A percentile compares a stretch with the other conserved stretches of the same genome.
phyloP scores from a whole-genome alignment of 2,113 vertebrate species.

The Bubo scandiacus region DNA sequence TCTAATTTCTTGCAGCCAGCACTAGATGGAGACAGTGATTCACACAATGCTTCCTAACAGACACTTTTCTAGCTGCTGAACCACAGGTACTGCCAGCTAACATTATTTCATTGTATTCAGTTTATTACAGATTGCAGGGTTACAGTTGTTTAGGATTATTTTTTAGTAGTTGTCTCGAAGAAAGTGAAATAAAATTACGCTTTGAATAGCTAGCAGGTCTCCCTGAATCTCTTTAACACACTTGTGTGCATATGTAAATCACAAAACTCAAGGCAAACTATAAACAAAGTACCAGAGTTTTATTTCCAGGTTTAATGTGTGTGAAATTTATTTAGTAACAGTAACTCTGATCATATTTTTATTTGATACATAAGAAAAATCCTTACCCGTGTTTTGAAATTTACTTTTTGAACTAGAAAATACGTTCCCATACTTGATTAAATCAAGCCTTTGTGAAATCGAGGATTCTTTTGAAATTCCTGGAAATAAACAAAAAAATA shows the following conservation, averaged over 20 bases:
- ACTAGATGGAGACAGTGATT: slow-evolving; percentile 82
- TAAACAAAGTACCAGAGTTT: neutral
- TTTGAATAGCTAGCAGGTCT: neutral
- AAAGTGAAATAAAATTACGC: slow-evolving; percentile 17
- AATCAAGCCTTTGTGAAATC: neutral
- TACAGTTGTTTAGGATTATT: neutral
- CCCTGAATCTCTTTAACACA: neutral
- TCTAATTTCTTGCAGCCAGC: slow-evolving; percentile 44
- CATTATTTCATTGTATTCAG: neutral
- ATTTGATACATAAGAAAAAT: neutral
- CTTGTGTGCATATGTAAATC: neutral
- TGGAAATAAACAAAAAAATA: neutral
- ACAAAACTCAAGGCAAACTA: neutral
- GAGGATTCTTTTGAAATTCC: neutral
- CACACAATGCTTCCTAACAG: neutral
- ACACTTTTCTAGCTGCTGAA: neutral
- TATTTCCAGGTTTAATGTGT: neutral
- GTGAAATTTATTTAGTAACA: neutral
- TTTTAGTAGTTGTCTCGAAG: neutral
- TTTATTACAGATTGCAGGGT: neutral
- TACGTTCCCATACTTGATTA: neutral
- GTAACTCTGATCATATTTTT: neutral
- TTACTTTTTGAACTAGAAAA: neutral
- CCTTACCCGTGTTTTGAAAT: neutral
- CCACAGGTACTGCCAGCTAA: neutral